These are phyloP conservation scores for Lasioglossum calceatum DNA, from an alignment of 2,888 invertebrate species.

Conservation along the genomic window DNA sequence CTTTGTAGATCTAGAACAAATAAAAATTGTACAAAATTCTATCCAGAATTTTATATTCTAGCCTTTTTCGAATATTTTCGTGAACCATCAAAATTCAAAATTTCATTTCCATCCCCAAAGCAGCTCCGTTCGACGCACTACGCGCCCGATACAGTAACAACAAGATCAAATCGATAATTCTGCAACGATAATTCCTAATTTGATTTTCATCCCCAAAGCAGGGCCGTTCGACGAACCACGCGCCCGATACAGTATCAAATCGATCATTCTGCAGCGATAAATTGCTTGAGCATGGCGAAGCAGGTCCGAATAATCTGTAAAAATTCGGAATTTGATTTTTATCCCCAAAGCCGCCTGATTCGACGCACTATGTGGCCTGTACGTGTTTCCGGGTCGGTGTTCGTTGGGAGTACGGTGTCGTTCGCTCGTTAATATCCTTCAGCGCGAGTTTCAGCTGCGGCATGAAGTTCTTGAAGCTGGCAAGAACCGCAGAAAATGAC, in stretches of 20 bases:
- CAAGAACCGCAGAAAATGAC: constrained; percentile 56
- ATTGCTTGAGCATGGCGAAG: neutral
- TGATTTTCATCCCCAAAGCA: neutral
- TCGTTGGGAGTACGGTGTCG: constrained; percentile 4
- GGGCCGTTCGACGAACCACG: neutral
- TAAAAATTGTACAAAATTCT: too few relatives aligned
- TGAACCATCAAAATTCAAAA: too few relatives aligned
- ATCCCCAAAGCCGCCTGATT: neutral
- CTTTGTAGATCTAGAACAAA: too few relatives aligned
- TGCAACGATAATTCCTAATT: too few relatives aligned
- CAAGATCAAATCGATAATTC: too few relatives aligned
- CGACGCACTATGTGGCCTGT: neutral
- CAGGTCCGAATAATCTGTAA: neutral
- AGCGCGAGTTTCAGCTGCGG: constrained; percentile 12
- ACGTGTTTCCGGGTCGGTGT: neutral
- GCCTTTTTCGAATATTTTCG: too few relatives aligned
- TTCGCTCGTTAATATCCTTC: constrained; percentile 50
- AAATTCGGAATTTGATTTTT: neutral
- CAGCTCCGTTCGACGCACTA: too few relatives aligned
- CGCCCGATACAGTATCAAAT: neutral
- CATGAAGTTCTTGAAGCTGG: neutral
- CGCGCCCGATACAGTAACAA: too few relatives aligned
- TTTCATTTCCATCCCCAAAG: neutral
- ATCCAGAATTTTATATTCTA: too few relatives aligned
- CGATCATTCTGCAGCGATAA: neutral